A percentile compares a stretch with the other conserved stretches of the same genome.
These are phyloP conservation scores for Stegostoma tigrinum DNA, from an alignment of 2,113 vertebrate genomes.

Conservation along the genomic window DNA sequence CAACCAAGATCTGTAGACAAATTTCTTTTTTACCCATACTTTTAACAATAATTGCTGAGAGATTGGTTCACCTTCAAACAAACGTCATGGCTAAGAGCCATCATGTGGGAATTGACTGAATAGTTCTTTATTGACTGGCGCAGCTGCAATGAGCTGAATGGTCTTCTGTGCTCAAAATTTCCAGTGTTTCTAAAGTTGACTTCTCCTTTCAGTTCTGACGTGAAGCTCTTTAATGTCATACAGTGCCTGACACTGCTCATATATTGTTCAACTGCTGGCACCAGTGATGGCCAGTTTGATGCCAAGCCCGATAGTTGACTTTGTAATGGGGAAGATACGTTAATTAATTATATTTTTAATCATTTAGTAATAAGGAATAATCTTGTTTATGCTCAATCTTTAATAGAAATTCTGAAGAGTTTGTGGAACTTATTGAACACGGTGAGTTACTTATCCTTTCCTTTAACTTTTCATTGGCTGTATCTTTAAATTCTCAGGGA, in stretches of 20 bases:
- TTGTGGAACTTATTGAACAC: constrained; percentile 57
- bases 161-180: neutral
- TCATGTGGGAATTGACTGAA: neutral
- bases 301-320: neutral
- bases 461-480: neutral
- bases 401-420: constrained; percentile 59
- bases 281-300: neutral
- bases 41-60: neutral
- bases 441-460: constrained; percentile 55
- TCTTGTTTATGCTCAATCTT: constrained; percentile 39
- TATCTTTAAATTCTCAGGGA: neutral
- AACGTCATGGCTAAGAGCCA: neutral
- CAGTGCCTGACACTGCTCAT: neutral
- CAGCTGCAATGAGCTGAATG: neutral
- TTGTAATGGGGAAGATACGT: neutral
- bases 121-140: neutral
- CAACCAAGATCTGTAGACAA: neutral
- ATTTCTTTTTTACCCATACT: neutral
- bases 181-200: neutral
- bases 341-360: neutral
- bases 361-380: neutral
- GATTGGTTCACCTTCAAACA: neutral
- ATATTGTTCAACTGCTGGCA: neutral
- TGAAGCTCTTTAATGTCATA: neutral
- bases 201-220: neutral